These are phyloP conservation scores for Liasis olivaceus DNA, from an alignment of 2,797 vertebrate genomes.

Conservation along the genomic window DNA sequence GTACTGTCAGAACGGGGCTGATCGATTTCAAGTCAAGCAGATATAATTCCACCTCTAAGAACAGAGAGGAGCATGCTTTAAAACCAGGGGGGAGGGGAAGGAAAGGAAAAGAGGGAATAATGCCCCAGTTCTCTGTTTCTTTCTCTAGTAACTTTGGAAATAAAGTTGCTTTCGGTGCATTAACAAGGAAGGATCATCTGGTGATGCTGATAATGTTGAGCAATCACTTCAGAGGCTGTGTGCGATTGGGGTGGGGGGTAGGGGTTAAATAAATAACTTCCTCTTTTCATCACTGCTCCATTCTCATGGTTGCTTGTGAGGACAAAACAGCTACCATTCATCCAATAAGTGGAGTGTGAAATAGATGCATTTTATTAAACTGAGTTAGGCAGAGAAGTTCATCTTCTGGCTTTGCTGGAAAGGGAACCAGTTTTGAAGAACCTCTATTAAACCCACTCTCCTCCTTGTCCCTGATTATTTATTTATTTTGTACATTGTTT, in stretches of 20 bases:
- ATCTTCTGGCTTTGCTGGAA: too few relatives aligned
- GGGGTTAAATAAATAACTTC: slow-evolving; percentile 2
- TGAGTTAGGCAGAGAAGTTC: too few relatives aligned
- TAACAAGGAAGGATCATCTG: neutral
- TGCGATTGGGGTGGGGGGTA: accelerated
- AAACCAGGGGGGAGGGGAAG: too few relatives aligned
- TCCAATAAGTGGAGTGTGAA: too few relatives aligned
- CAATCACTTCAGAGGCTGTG: neutral
- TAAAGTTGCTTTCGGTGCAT: neutral
- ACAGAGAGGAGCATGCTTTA: neutral
- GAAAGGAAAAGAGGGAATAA: neutral
- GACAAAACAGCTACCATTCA: too few relatives aligned
- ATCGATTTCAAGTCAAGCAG: neutral
- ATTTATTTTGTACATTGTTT: too few relatives aligned
- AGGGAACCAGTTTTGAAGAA: neutral
- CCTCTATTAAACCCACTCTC: too few relatives aligned
- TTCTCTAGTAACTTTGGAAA: neutral
- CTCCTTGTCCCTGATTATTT: too few relatives aligned
- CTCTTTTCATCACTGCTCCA: neutral
- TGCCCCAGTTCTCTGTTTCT: neutral
- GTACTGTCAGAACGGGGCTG: neutral
- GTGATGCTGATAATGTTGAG: neutral
- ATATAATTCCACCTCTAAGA: neutral
- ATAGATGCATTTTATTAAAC: too few relatives aligned
- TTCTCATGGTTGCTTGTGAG: neutral